phyloP scores from a whole-genome alignment of 2,888 invertebrate species.

The Dasypogon diadema region DNA sequence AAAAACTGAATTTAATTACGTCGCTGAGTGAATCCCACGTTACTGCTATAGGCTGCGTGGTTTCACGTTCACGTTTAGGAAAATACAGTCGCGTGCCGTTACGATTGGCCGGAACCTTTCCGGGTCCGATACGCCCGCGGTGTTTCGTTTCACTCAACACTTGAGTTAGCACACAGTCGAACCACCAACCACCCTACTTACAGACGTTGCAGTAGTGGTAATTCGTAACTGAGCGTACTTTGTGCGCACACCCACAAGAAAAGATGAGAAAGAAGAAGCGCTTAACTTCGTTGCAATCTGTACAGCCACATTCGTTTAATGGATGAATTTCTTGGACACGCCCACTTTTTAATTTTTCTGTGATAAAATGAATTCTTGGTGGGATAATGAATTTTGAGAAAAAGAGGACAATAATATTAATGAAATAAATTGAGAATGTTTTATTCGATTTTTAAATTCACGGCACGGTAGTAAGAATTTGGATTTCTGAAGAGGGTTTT shows the following conservation, averaged over 20 bases:
- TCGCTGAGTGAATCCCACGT: slow-evolving; percentile 19
- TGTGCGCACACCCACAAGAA: not conserved
- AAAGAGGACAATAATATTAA: too few species aligned
- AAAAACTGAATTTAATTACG: slow-evolving; percentile 11
- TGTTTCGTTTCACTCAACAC: slow-evolving; percentile 42
- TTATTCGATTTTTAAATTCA: too few species aligned
- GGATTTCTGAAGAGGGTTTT: too few species aligned
- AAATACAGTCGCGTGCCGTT: slow-evolving; percentile 46
- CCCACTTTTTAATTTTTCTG: not conserved
- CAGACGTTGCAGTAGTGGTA: not conserved
- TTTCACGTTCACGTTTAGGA: slow-evolving; percentile 21
- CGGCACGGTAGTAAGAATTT: too few species aligned
- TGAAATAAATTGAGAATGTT: too few species aligned
- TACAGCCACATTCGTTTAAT: not conserved
- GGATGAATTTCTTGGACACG: slow-evolving; percentile 16
- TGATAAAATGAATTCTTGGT: not conserved
- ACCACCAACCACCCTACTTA: not conserved
- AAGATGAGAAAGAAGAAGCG: not conserved
- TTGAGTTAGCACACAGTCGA: not conserved
- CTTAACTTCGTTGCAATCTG: not conserved
- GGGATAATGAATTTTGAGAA: too few species aligned
- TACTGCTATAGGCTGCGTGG: slow-evolving; percentile 21
- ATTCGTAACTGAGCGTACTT: not conserved
- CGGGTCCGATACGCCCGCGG: slow-evolving; percentile 49
- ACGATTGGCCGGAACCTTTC: slow-evolving; percentile 52